Base-by-base conservation (phyloP, 2,797 vertebrate species). In the Champsocephalus gunnari region DNA sequence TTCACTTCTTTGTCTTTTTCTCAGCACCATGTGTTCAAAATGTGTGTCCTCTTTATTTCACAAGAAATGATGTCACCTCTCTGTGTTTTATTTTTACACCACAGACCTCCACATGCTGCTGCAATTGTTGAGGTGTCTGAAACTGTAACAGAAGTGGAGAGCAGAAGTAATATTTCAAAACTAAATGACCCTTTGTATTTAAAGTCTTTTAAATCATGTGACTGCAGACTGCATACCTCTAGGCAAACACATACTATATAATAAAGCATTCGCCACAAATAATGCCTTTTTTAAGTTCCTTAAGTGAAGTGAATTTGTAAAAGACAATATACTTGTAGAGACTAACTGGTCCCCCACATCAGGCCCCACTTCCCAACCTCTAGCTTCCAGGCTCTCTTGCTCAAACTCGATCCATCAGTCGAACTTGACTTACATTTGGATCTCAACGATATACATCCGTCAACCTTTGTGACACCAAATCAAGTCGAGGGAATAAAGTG, bases 31-130 rank as follows among this genome's bases (percentile, higher is more conserved):
- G 44, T 54, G 66, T 74, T 85, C 69, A 64, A n/a, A 47, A 55
- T 64, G 66, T 45, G 55, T 63, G 55, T 3, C n/a, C 34, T 75
- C 28, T 28, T 59, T 4, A 9, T 38, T 48, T 24, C 58, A 44
- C 62, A 47, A 55, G 38, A 73, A 77, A 80, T 86, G 81, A 88
- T 71, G 78, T 90, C 87, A 86, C 66, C 67, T 70, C 60, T 32
- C 54, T 10, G 13, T 0, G 14, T 66, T 75, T 50, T 68, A 45
- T 69, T 68, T 80, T 62, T 43, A 64, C 57, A 48, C 38, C 48
- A 19, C 51, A 66, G 21, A 70, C 14, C 43, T 75, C 38, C 44
- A 17, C 2, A 50, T n/a, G 32, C 67, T 47, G 53, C 9, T 44
- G 12, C 12, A 19, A 73, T 16, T 51, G 48, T 71, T 67, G 54